These are phyloP conservation scores for Ceratina australensis DNA, from an alignment of 1,140 invertebrate genomes.

Conservation along the genomic window DNA sequence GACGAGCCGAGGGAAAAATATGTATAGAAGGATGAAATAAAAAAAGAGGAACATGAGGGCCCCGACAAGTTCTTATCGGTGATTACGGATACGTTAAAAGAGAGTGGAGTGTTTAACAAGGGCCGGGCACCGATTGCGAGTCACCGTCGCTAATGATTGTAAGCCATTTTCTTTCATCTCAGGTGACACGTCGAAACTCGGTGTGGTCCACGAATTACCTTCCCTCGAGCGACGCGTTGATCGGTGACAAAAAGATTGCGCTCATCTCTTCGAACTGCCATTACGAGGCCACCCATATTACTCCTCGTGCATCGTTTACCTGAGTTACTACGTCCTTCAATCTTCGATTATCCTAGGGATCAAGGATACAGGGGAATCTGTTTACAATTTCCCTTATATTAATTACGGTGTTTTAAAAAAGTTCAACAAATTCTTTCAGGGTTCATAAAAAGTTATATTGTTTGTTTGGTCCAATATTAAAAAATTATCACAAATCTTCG, in stretches of 20 bases:
- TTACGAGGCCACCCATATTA: constrained; percentile 55
- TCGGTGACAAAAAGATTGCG: constrained; percentile 56
- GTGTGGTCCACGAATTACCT: constrained; percentile 61
- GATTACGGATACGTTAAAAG: constrained; percentile 67
- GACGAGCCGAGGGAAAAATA: constrained; percentile 20
- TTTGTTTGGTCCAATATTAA: no score
- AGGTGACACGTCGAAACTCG: constrained; percentile 62
- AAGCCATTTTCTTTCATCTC: constrained; percentile 63
- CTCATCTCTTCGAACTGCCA: constrained; percentile 41
- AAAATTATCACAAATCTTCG: no score
- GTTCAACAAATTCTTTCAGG: no score
- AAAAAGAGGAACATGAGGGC: neutral
- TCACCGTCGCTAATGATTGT: constrained; percentile 66
- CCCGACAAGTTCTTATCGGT: constrained; percentile 62
- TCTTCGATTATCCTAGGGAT: no score
- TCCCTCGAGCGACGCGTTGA: constrained; percentile 44
- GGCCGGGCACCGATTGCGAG: constrained; percentile 60
- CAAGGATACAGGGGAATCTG: no score
- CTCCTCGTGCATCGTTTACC: neutral
- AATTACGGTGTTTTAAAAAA: no score
- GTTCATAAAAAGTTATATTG: no score
- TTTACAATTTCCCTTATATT: no score
- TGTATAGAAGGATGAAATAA: neutral
- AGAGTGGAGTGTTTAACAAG: constrained; percentile 65
- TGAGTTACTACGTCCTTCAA: no score